A percentile compares a stretch with the other conserved stretches of the same genome.
phyloP scores from a whole-genome alignment of 2,113 vertebrate genomes.

The Caranx melampygus region DNA sequence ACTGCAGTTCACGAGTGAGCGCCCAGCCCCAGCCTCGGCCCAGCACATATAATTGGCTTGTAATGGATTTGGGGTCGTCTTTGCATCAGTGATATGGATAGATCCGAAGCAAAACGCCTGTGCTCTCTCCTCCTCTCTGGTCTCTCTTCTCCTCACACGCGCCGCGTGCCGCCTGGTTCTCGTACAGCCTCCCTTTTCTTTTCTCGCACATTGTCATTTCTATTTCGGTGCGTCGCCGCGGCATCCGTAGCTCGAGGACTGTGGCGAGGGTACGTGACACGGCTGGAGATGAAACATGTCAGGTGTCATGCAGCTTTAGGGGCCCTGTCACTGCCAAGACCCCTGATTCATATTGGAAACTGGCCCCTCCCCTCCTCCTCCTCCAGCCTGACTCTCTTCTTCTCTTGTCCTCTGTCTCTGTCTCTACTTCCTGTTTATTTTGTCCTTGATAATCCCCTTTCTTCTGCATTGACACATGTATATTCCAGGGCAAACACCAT shows the following conservation, averaged over 20 bases:
- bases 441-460: conserved; percentile 14
- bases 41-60: conserved; percentile 83
- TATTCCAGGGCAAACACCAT: not conserved
- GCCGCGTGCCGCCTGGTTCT: conserved; percentile 39
- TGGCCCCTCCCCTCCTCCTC: not conserved
- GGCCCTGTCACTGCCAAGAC: conserved; percentile 56
- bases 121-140: conserved; percentile 27
- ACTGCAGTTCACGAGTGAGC: conserved; percentile 77
- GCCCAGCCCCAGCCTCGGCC: conserved; percentile 71
- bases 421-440: not conserved
- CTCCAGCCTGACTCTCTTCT: conserved; percentile 13
- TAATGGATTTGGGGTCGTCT: conserved; percentile 84
- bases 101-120: conserved; percentile 67
- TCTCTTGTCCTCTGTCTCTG: not conserved
- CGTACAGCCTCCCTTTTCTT: conserved; percentile 54
- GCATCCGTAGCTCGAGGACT: conserved; percentile 60
- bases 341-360: conserved; percentile 64
- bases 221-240: conserved; percentile 52
- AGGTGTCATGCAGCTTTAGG: conserved; percentile 79
- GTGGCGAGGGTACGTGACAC: conserved; percentile 64
- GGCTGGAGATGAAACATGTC: conserved; percentile 81
- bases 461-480: not conserved
- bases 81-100: conserved; percentile 79
- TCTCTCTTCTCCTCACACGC: conserved; percentile 47
- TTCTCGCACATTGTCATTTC: conserved; percentile 59